phyloP scores from a whole-genome alignment of 2,113 vertebrate genomes.

The Gobius niger region DNA sequence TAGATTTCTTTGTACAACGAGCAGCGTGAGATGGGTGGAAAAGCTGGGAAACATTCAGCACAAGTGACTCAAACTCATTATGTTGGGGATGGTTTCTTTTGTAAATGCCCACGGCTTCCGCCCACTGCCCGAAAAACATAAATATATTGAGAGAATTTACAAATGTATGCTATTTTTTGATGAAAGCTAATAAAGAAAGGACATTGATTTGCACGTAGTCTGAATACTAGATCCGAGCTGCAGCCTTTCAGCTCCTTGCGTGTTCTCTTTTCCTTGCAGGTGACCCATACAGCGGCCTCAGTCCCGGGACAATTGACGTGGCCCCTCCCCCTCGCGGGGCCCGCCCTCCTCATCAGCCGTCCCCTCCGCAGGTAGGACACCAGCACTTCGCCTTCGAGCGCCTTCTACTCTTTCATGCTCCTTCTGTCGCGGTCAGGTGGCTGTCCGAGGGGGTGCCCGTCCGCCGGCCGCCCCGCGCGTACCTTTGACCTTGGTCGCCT shows the following conservation, averaged over 20 bases:
- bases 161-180: neutral
- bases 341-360: slow-evolving; percentile 39
- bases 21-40: no score
- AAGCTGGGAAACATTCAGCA: no score
- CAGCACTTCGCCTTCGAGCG: neutral
- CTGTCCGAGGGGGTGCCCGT: slow-evolving; percentile 39
- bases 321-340: slow-evolving; percentile 27
- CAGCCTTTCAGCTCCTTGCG: neutral
- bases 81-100: no score
- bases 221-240: neutral
- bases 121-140: no score
- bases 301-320: slow-evolving; percentile 35
- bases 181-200: neutral
- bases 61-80: no score
- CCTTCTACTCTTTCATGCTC: neutral
- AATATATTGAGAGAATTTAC: no score
- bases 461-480: neutral
- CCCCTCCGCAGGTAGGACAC: slow-evolving; percentile 55
- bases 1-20: no score
- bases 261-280: slow-evolving; percentile 4
- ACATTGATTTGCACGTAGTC: neutral
- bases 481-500: slow-evolving; percentile 38
- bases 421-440: slow-evolving; percentile 35
- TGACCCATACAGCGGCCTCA: slow-evolving; percentile 39
- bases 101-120: no score